Evolutionary conservation across 2,888 invertebrate species (phyloP).

Genomic region (Tetragonula carbonaria): DNA sequence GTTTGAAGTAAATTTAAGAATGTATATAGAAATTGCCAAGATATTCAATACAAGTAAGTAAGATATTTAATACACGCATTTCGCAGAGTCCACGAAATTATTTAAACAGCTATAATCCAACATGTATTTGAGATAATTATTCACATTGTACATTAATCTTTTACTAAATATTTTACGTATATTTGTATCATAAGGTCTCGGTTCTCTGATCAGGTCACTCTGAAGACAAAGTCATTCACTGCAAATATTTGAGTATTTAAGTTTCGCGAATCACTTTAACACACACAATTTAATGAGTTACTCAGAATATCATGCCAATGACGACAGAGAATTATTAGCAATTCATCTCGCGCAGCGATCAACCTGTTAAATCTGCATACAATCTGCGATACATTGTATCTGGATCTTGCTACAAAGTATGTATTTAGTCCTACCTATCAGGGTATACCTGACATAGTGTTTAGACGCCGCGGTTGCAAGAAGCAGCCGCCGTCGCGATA

Average conservation of each 20-base stretch:
- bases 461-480: not conserved
- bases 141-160: rapidly evolving
- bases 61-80: not conserved
- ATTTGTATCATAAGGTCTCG: not conserved
- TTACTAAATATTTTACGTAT: not conserved
- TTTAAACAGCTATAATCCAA: too few species aligned
- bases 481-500: not conserved
- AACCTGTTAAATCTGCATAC: not conserved
- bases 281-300: not conserved
- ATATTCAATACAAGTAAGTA: not conserved
- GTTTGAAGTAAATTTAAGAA: not conserved
- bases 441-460: too few species aligned
- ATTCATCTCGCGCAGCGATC: not conserved
- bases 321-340: not conserved
- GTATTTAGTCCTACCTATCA: not conserved
- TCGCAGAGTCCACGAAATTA: too few species aligned
- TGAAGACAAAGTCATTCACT: too few species aligned
- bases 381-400: not conserved
- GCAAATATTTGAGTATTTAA: rapidly evolving
- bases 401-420: not conserved
- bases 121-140: not conserved
- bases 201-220: not conserved
- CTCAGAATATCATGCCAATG: too few species aligned
- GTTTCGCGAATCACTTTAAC: not conserved
- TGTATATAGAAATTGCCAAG: not conserved